A percentile compares a stretch with the other conserved stretches of the same genome.
phyloP scores from a whole-genome alignment of 35 echinoderm and acorn worm genomes.

The Nesometra sesokonis region DNA sequence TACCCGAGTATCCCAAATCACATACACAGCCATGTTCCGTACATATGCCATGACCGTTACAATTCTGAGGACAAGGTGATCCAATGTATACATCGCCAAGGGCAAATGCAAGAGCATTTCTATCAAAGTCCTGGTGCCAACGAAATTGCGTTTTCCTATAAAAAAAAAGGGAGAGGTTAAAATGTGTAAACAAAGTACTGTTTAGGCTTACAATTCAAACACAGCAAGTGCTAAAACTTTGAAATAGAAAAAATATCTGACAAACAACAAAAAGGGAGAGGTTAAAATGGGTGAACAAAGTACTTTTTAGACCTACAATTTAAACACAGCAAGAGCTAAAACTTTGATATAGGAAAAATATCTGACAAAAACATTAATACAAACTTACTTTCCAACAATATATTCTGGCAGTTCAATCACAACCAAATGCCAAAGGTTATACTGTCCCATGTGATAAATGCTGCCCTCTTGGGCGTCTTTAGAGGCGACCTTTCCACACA shows the following conservation, averaged over 20 bases:
- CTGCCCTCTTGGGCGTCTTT: slow-evolving; percentile 50
- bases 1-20: slow-evolving; percentile 74
- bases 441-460: slow-evolving; percentile 86
- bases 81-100: slow-evolving; percentile 76
- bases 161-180: neutral
- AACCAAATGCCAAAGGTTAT: slow-evolving; percentile 51
- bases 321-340: too few relatives aligned
- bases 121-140: slow-evolving; percentile 58
- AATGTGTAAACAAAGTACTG: too few relatives aligned
- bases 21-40: slow-evolving; percentile 52
- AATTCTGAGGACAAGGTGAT: slow-evolving; percentile 42
- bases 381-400: slow-evolving; percentile 15
- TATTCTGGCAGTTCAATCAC: slow-evolving; percentile 44
- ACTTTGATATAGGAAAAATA: too few relatives aligned
- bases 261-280: too few relatives aligned
- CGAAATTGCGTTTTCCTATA: slow-evolving; percentile 67
- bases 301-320: too few relatives aligned
- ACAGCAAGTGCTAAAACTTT: too few relatives aligned
- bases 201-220: too few relatives aligned
- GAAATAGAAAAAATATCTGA: too few relatives aligned
- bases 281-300: too few relatives aligned
- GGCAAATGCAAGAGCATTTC: slow-evolving; percentile 53
- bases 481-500: slow-evolving; percentile 22
- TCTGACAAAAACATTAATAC: neutral
- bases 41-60: slow-evolving; percentile 84